These are phyloP conservation scores for Nycteola revayana DNA, from an alignment of 2,888 invertebrate genomes.

Conservation along the genomic window DNA sequence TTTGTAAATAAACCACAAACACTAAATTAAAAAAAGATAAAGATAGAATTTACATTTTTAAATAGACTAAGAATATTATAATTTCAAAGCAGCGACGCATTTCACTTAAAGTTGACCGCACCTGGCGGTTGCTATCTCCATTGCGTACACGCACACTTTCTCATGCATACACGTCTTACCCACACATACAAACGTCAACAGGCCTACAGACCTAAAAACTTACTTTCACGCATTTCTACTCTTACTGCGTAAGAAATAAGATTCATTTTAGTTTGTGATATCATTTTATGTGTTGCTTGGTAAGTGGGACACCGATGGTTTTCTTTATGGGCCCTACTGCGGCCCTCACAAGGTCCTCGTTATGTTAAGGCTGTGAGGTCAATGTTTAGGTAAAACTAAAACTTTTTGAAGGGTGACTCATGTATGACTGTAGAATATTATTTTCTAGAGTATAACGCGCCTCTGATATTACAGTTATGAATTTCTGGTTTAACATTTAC, in stretches of 20 bases:
- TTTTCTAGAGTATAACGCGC: too few relatives aligned
- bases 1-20: too few relatives aligned
- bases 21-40: too few relatives aligned
- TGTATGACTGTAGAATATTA: constrained; percentile 1
- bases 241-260: constrained; percentile 39
- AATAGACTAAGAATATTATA: too few relatives aligned
- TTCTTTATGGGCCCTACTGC: constrained; percentile 63
- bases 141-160: constrained; percentile 68
- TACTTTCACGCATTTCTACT: constrained; percentile 52
- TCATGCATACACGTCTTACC: constrained; percentile 40
- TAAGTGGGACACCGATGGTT: constrained; percentile 72
- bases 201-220: constrained; percentile 79
- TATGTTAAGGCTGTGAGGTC: constrained; percentile 45
- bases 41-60: too few relatives aligned
- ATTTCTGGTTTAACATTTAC: too few relatives aligned
- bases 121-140: constrained; percentile 71
- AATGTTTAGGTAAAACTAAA: constrained; percentile 14
- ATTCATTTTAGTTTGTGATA: constrained; percentile 32
- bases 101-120: constrained; percentile 61
- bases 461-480: too few relatives aligned
- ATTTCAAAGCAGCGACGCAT: constrained; percentile 54
- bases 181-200: constrained; percentile 49
- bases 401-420: constrained; percentile 25
- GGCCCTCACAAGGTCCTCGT: constrained; percentile 62
- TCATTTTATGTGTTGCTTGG: constrained; percentile 46